Evolutionary conservation across 2,113 vertebrate species (phyloP).

Genomic region (Cyanoliseus patagonus): DNA sequence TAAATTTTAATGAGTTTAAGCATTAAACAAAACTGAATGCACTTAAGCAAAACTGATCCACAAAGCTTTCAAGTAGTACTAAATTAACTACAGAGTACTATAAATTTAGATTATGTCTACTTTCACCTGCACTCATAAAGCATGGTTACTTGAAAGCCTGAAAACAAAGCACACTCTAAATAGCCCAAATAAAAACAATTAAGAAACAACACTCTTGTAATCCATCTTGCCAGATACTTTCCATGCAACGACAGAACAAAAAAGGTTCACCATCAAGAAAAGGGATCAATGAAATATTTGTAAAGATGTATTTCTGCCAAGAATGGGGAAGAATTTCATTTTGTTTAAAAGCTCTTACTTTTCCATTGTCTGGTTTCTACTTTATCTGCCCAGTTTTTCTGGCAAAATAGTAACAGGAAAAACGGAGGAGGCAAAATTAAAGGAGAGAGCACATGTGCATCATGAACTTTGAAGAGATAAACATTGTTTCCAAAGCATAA

Average conservation of each 20-base stretch:
- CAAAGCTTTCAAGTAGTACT: constrained; percentile 7
- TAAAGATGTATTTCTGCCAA: background rate
- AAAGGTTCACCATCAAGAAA: background rate
- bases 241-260: background rate
- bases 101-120: background rate
- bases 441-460: background rate
- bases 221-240: background rate
- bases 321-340: background rate
- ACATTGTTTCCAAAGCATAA: background rate
- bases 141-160: background rate
- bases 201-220: constrained; percentile 1
- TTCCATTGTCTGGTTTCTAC: background rate
- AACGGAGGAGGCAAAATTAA: background rate
- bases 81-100: background rate
- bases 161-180: constrained; percentile 3
- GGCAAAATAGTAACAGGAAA: background rate
- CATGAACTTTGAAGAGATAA: background rate
- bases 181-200: background rate
- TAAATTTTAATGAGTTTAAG: constrained; percentile 28
- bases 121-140: background rate
- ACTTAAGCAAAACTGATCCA: background rate
- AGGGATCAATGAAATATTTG: background rate
- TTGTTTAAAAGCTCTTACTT: constrained; percentile 14
- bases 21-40: constrained; percentile 22
- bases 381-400: background rate